Evolutionary conservation across 2,113 vertebrate species (phyloP).

Genomic region (Theropithecus gelada): DNA sequence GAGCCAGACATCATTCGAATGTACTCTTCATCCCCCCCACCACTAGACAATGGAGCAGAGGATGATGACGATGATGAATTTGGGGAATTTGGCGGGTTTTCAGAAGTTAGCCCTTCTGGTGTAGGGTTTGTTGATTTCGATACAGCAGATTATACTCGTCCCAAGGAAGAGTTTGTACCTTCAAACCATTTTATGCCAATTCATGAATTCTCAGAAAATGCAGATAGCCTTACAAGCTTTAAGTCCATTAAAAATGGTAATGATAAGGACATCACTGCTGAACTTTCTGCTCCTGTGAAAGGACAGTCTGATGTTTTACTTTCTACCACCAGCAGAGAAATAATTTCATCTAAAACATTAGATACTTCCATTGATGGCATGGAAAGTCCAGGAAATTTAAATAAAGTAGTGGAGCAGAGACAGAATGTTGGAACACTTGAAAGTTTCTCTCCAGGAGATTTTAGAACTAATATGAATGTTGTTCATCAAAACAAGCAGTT

Average conservation of each 20-base stretch:
- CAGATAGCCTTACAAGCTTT: constrained; percentile 86
- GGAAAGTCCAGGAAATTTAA: constrained; percentile 79
- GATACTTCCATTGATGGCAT: constrained; percentile 77
- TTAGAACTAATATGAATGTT: constrained; percentile 79
- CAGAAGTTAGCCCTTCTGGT: constrained; percentile 84
- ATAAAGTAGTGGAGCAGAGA: constrained; percentile 77
- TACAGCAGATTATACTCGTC: constrained; percentile 80
- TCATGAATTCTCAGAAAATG: constrained; percentile 84
- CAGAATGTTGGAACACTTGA: constrained; percentile 76
- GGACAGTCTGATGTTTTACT: constrained; percentile 84
- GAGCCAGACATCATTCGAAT: constrained; percentile 93
- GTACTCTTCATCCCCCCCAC: constrained; percentile 92
- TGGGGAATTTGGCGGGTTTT: constrained; percentile 93
- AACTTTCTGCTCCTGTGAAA: constrained; percentile 81
- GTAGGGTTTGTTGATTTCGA: constrained; percentile 87
- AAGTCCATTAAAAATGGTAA: constrained; percentile 84
- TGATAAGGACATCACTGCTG: constrained; percentile 79
- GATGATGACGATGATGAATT: constrained; percentile 95
- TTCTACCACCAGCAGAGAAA: constrained; percentile 84
- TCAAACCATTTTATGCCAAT: constrained; percentile 87
- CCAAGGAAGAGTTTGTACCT: constrained; percentile 85
- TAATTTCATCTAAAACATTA: constrained; percentile 80
- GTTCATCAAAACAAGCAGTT: constrained; percentile 77
- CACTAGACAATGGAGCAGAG: constrained; percentile 89
- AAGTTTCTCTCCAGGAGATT: constrained; percentile 58